Evolutionary conservation across 1,140 invertebrate genomes (phyloP).

Genomic region (Pseudomyrmex cubaensis): DNA sequence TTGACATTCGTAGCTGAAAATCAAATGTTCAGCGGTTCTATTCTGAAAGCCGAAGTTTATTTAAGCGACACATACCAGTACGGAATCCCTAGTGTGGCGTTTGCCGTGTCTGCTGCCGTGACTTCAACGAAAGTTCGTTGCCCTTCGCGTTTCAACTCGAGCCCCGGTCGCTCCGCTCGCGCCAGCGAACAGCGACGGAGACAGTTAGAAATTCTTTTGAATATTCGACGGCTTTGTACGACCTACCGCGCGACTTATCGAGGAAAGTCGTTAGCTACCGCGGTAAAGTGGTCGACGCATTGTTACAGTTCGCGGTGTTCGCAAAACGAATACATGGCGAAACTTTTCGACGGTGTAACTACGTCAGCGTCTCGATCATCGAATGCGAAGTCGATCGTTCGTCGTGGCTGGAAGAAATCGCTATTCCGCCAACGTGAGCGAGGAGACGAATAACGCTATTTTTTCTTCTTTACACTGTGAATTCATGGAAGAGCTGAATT

Average conservation of each 20-base stretch:
- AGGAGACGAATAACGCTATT: background rate
- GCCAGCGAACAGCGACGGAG: slow-evolving; percentile 18
- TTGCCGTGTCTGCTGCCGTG: slow-evolving; percentile 40
- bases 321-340: background rate
- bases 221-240: slow-evolving; percentile 49
- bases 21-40: slow-evolving; percentile 59
- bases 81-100: slow-evolving; percentile 47
- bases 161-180: slow-evolving; percentile 7
- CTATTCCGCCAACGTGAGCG: background rate
- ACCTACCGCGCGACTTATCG: slow-evolving; percentile 40
- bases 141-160: slow-evolving; percentile 46
- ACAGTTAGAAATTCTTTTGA: slow-evolving; percentile 58
- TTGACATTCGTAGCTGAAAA: slow-evolving; percentile 22
- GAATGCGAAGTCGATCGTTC: background rate
- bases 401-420: background rate
- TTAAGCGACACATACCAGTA: slow-evolving; percentile 51
- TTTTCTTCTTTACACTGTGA: background rate
- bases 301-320: slow-evolving; percentile 14
- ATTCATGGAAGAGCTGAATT: slow-evolving; percentile 34
- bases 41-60: slow-evolving; percentile 47
- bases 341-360: slow-evolving; percentile 20
- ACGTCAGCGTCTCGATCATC: slow-evolving; percentile 16
- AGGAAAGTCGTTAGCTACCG: slow-evolving; percentile 43
- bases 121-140: slow-evolving; percentile 58
- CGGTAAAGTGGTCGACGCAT: slow-evolving; percentile 36